A percentile compares a stretch with the other conserved stretches of the same genome.
Evolutionary conservation across 37 sponge, comb jelly and placozoan genomes (phyloP).

Genomic region (Diacarnus erythraeanus): DNA sequence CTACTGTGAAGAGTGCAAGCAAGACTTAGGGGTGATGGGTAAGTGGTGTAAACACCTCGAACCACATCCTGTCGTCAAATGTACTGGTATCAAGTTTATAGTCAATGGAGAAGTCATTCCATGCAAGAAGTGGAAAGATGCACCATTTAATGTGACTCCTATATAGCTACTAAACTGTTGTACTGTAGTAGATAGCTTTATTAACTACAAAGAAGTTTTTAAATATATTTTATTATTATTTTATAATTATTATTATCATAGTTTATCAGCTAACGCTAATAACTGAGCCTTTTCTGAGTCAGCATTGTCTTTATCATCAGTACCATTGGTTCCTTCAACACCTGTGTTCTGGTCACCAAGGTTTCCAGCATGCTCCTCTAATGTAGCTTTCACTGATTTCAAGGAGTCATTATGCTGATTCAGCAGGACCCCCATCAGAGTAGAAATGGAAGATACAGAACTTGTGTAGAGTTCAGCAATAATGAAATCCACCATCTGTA

Average conservation of each 20-base stretch:
- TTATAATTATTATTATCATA: not conserved
- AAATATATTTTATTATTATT: too few species aligned
- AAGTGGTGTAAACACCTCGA: constrained; percentile 24
- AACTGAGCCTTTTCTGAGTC: not conserved
- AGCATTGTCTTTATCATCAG: constrained; percentile 5
- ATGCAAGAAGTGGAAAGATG: constrained; percentile 26
- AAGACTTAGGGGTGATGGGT: constrained; percentile 57
- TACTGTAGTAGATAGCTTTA: not conserved
- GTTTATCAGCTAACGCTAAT: not conserved
- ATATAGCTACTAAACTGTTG: not conserved
- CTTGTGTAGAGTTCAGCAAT: constrained; percentile 68
- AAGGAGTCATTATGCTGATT: constrained; percentile 67
- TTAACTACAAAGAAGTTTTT: not conserved
- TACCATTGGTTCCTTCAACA: not conserved
- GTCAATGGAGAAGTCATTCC: not conserved
- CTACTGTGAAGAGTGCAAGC: constrained; percentile 36
- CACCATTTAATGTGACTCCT: constrained; percentile 40
- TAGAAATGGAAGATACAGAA: constrained; percentile 26
- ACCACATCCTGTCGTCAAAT: constrained; percentile 53
- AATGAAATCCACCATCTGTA: constrained; percentile 89
- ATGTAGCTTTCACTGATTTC: constrained; percentile 32
- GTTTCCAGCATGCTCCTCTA: constrained; percentile 66
- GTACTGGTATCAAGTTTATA: constrained; percentile 16
- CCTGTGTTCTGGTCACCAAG: constrained; percentile 31
- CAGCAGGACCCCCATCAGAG: constrained; percentile 60